phyloP scores from a whole-genome alignment of 2,797 vertebrate genomes.

The Lophotriccus pileatus region DNA sequence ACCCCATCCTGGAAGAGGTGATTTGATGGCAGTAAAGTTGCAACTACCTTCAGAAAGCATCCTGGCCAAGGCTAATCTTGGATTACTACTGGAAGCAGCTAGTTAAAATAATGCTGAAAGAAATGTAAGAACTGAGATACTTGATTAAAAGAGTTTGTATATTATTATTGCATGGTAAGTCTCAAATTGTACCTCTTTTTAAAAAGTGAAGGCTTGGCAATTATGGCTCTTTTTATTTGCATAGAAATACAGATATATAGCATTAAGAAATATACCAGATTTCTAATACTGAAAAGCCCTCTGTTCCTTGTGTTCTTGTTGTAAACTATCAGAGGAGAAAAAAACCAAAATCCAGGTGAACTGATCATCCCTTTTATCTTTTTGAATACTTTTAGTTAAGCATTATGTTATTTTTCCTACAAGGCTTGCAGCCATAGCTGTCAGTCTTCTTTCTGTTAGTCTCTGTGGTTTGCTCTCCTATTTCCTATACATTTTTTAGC shows the following conservation, averaged over 20 bases:
- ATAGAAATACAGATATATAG: background rate
- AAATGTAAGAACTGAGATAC: background rate
- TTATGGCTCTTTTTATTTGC: background rate
- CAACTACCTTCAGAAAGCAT: background rate
- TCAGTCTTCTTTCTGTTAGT: background rate
- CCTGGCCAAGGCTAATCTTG: background rate
- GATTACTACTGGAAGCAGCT: background rate
- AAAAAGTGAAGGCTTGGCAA: background rate
- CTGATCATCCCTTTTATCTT: background rate
- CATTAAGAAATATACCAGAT: background rate
- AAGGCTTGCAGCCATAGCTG: background rate
- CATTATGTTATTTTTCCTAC: background rate
- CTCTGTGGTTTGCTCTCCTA: background rate
- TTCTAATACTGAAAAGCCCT: background rate
- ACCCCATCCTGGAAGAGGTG: background rate
- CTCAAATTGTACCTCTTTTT: background rate
- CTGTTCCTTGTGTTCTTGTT: background rate
- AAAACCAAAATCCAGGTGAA: background rate
- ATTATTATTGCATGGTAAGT: background rate
- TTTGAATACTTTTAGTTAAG: background rate
- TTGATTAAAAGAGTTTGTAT: background rate
- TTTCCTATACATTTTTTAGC: slow-evolving; percentile 31
- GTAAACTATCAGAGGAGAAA: background rate
- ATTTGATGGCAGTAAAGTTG: background rate
- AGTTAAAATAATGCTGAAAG: background rate